phyloP scores from a whole-genome alignment of 2,797 vertebrate species.

The Mus minutoides region DNA sequence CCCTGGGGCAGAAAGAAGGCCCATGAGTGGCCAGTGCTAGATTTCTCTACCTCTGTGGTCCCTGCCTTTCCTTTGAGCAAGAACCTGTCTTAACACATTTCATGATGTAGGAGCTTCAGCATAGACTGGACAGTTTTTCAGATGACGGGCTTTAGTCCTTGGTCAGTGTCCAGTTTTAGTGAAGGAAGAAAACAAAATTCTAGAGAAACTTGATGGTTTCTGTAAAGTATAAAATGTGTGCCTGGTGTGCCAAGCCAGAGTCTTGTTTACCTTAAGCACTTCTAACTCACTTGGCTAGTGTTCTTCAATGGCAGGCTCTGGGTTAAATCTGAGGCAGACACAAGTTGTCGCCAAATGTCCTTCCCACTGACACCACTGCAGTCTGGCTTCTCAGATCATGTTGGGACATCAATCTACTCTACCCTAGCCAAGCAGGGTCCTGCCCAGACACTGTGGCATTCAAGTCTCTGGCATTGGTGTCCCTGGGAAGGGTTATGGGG shows the following conservation, averaged over 20 bases:
- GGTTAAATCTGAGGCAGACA: neutral
- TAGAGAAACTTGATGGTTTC: slow-evolving; percentile 63
- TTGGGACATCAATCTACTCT: neutral
- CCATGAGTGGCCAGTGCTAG: slow-evolving; percentile 1
- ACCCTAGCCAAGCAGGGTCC: neutral
- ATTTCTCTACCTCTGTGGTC: slow-evolving; percentile 12
- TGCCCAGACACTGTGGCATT: neutral
- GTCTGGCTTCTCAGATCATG: neutral
- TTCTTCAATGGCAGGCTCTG: slow-evolving; percentile 12
- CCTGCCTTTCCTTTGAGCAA: slow-evolving; percentile 51
- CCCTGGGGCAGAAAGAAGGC: slow-evolving; percentile 57
- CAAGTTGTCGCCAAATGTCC: neutral
- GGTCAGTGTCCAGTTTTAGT: slow-evolving; percentile 66
- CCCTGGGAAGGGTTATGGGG: neutral
- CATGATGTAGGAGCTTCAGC: slow-evolving; percentile 58
- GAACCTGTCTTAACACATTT: slow-evolving; percentile 67
- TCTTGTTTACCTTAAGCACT: slow-evolving; percentile 10
- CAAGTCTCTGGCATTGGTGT: neutral
- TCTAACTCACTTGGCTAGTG: neutral
- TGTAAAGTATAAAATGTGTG: slow-evolving; percentile 63
- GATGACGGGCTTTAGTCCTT: slow-evolving; percentile 80
- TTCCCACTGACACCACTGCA: neutral
- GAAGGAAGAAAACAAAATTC: slow-evolving; percentile 36
- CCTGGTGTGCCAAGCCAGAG: slow-evolving; percentile 12
- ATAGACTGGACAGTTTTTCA: slow-evolving; percentile 78